Base-by-base conservation (phyloP, 2,113 vertebrate genomes). In the Podocnemis expansa region DNA sequence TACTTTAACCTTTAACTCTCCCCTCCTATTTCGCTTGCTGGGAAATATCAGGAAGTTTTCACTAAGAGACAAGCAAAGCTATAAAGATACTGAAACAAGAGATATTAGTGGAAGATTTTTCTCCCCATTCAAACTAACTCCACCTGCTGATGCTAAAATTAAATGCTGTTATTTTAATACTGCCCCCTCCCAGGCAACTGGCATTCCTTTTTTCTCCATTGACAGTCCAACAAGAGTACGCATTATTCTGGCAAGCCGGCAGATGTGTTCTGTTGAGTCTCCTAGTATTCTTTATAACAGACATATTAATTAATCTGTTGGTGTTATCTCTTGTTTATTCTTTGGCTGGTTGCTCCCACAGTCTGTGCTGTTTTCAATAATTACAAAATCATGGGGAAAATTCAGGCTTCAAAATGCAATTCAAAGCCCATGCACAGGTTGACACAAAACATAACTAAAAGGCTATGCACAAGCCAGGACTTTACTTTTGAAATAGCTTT, bases 401-500 rank as follows among this genome's bases (percentile, higher is more conserved):
- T 38, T 43, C 84, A 86, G 82, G 91, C 94, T 94, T 92, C 92
- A 84, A 94, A 91, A 90, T 34, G 91, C 0, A 54, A n/a, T 89
- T 95, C 87, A 92, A 95, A 96, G 91, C 88, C 81, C 43, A 21
- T 91, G 94, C 52, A 67, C 34, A 80, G 88, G 89, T 14, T 51
- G 51, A 51, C 51, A 51, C 92, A 84, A 94, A 90, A 90, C 29
- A 93, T 0, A 54, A n/a, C 90, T 95, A 85, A 92, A 95, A 96
- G 91, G 89, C 81, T 73, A 21, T 91, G 94, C 43, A 52, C 51
- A 85, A 2, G 60, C 89, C 92, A 93, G 89, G 94, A 96, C 76
- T 94, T 91, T 67, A 78, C 51, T 93, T 85, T 91, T 94, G 93
- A 96, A 95, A 95, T 43, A 89, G 86, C 79, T 94, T 85, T 86